Evolutionary conservation across 2,888 invertebrate genomes (phyloP), one percentile per base, ranked within the genome.

Genomic region (Aleiodes leptofemur): DNA sequence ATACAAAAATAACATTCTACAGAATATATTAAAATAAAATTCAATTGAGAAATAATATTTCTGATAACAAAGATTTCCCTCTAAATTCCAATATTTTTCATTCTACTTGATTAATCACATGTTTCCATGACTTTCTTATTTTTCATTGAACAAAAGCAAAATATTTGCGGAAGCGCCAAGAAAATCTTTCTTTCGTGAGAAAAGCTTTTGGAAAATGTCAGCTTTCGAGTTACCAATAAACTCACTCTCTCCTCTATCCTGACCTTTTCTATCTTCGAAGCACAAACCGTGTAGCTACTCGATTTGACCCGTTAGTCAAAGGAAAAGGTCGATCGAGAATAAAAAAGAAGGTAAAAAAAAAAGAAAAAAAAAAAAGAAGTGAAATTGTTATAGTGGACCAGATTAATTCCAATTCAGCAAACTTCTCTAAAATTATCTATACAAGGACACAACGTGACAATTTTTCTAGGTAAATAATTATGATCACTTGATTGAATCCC

Each of bases 401-500:
- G 16, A 23, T 43, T 48, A 64, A 43, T 64, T 64, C 64, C 64
- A 64, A 64, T 4, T 64, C 29, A 31, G n/a, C 48, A 50, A 59
- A 50, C 31, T 31, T 34, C 23, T 59, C 57, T 59, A 59, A 29
- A 34, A 50, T 59, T 71, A 57, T 59, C 43, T 50, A 8, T 50
- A 14, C 9, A 56, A 11, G 29, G 56, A 16, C 23, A 23, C n/a
- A 6, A 64, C 16, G 48, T 9, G 64, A 13, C 7, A 64, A 16
- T 43, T 64, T 64, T 43, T 64, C 48, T 16, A 43, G 50, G 34
- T 29, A 71, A 71, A 31, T 59, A 51, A 72, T 72, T 61, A 72
- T 72, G 16, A 14, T 50, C 51, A 51, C 34, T 59, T 61, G 50
- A 72, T 79, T 80, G 72, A 77, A 69, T 76, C 38, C 23, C 72